phyloP scores from a whole-genome alignment of 2,113 vertebrate species.

The Myrmecobius fasciatus region DNA sequence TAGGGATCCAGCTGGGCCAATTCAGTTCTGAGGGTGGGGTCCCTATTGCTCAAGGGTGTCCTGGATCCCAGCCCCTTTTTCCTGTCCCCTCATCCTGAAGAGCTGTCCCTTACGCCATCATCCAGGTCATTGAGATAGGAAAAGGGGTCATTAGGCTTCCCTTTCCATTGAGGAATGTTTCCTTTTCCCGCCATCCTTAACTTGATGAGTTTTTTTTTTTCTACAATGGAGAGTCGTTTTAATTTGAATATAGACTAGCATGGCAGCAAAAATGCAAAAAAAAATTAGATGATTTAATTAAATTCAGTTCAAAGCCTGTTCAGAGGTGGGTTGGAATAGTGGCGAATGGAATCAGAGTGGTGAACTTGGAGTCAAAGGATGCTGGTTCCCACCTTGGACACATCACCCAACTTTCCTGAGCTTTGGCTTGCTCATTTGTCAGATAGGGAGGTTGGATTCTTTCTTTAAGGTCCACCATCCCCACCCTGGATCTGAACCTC shows the following conservation, averaged over 20 bases:
- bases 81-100: conserved; percentile 76
- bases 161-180: not conserved
- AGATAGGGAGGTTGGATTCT: not conserved
- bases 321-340: not conserved
- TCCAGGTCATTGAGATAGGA: conserved; percentile 8
- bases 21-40: conserved; percentile 46
- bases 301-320: not conserved
- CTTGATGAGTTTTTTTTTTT: not conserved
- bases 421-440: not conserved
- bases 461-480: not conserved
- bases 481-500: not conserved
- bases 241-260: not conserved
- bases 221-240: not conserved
- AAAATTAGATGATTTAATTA: not conserved
- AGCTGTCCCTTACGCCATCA: conserved; percentile 56
- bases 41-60: conserved; percentile 39
- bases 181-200: not conserved
- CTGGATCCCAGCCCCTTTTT: conserved; percentile 70
- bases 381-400: too few species aligned
- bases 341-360: not conserved
- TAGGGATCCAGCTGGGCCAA: conserved; percentile 54
- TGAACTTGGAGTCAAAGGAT: not conserved
- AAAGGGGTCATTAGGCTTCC: conserved; percentile 5
- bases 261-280: not conserved
- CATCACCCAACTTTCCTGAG: not conserved